Conservation (phyloP, 2,797 vertebrate species). For the Eutrigla gurnardus region DNA sequence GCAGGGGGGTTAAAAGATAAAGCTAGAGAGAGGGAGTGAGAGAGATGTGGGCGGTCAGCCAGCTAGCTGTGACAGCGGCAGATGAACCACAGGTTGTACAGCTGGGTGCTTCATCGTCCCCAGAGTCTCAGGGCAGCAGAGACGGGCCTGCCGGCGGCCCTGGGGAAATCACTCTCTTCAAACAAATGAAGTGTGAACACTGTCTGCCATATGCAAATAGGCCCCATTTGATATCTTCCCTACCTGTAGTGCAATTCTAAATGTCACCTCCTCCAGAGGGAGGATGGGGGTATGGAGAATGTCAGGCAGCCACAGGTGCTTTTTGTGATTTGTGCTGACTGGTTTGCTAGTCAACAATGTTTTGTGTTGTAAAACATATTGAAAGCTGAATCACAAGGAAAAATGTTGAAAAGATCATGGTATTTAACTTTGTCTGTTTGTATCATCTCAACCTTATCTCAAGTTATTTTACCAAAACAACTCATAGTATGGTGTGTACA, state of each 20-base stretch:
- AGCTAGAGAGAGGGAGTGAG: conserved; percentile 30
- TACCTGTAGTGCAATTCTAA: conserved; percentile 66
- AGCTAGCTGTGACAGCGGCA: conserved; percentile 61
- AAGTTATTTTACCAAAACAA: not conserved
- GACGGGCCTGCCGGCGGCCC: conserved; percentile 49
- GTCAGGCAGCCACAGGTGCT: conserved; percentile 67
- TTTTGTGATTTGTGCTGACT: conserved; percentile 35
- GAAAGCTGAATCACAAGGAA: not conserved
- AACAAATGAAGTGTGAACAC: conserved; percentile 75
- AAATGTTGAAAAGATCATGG: not conserved
- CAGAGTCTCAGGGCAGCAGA: conserved; percentile 57
- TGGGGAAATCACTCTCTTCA: conserved; percentile 72
- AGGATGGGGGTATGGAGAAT: conserved; percentile 21
- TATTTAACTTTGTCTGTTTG: not conserved
- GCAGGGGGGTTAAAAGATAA: conserved; percentile 25
- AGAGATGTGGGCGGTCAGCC: conserved; percentile 64
- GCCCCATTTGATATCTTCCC: conserved; percentile 61
- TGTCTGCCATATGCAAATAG: conserved; percentile 73
- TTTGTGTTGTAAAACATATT: conserved; percentile 21
- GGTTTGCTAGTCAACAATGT: conserved; percentile 25
- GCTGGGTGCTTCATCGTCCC: conserved; percentile 63
- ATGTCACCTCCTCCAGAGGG: conserved; percentile 64
- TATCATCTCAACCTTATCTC: not conserved
- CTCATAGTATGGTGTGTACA: not conserved
- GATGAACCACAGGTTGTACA: conserved; percentile 64